phyloP scores from a whole-genome alignment of 2,888 invertebrate genomes.

The Cataglyphis cursor region DNA sequence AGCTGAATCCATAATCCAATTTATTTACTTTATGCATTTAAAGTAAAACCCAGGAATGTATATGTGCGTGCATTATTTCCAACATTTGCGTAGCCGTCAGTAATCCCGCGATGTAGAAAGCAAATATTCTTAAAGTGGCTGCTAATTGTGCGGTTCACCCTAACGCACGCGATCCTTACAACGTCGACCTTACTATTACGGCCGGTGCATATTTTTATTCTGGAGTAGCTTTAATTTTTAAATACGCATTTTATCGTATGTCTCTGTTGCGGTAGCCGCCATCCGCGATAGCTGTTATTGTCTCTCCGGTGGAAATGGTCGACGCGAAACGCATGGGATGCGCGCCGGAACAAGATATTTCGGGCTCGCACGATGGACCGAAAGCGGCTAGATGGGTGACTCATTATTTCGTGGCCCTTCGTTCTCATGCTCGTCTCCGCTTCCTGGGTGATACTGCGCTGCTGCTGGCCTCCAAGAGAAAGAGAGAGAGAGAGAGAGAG shows the following conservation, averaged over 20 bases:
- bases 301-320: conserved; percentile 35
- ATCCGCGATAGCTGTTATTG: conserved; percentile 44
- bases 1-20: conserved; percentile 68
- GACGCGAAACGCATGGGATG: conserved; percentile 46
- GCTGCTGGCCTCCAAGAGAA: conserved; percentile 8
- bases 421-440: conserved; percentile 73
- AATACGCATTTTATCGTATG: conserved; percentile 23
- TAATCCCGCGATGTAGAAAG: conserved; percentile 9
- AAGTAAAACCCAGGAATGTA: conserved; percentile 45
- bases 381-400: conserved; percentile 80
- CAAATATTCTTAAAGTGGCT: neutral
- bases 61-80: conserved; percentile 7
- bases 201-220: conserved; percentile 24
- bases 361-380: conserved; percentile 74
- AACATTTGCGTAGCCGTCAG: neutral
- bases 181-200: conserved; percentile 10
- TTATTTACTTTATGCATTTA: conserved; percentile 57
- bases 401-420: conserved; percentile 83
- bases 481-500: neutral
- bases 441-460: conserved; percentile 59
- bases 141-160: conserved; percentile 23
- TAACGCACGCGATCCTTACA: neutral
- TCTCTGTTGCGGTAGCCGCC: conserved; percentile 50
- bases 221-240: conserved; percentile 40
- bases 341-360: conserved; percentile 74